Evolutionary conservation across 1,140 invertebrate genomes (phyloP).

Genomic region (Pseudomyrmex flavicornis): DNA sequence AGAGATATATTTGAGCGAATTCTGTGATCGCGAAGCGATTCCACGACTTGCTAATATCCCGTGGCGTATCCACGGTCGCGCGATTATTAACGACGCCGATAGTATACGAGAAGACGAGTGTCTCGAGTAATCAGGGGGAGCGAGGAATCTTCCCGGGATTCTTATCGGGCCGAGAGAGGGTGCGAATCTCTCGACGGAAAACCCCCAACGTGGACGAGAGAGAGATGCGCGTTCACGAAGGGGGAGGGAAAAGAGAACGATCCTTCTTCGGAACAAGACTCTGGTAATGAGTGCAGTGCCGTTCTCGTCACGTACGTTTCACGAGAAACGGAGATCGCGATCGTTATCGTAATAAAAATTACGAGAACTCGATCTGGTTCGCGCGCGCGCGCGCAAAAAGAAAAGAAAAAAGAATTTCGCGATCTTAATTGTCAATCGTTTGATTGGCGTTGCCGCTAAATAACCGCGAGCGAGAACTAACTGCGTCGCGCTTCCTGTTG

Average conservation of each 20-base stretch:
- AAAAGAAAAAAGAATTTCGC: too few species aligned
- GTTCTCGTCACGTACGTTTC: conserved; percentile 80
- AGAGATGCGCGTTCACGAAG: conserved; percentile 41
- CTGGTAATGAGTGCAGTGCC: conserved; percentile 80
- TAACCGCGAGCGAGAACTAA: too few species aligned
- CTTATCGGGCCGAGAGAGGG: conserved; percentile 64
- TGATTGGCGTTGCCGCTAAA: too few species aligned
- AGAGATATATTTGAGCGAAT: conserved; percentile 18
- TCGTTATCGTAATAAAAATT: conserved; percentile 48
- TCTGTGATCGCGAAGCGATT: conserved; percentile 28
- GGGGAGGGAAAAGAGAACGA: conserved; percentile 57
- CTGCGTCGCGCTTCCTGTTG: too few species aligned
- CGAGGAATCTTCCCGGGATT: conserved; percentile 1
- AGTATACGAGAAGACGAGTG: conserved; percentile 52
- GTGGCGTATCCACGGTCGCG: conserved; percentile 31
- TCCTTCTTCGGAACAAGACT: conserved; percentile 81
- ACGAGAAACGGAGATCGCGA: conserved; percentile 46
- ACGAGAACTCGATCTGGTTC: neutral
- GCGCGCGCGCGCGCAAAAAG: too few species aligned
- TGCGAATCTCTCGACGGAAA: conserved; percentile 38
- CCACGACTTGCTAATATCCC: conserved; percentile 42
- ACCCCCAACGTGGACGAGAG: conserved; percentile 27
- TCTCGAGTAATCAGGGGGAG: conserved; percentile 76
- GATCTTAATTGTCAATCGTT: too few species aligned
- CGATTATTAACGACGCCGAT: conserved; percentile 79